Evolutionary conservation across 2,888 invertebrate genomes (phyloP), one percentile per base, ranked within the genome.

Genomic region (Sarcophaga rosellei): DNA sequence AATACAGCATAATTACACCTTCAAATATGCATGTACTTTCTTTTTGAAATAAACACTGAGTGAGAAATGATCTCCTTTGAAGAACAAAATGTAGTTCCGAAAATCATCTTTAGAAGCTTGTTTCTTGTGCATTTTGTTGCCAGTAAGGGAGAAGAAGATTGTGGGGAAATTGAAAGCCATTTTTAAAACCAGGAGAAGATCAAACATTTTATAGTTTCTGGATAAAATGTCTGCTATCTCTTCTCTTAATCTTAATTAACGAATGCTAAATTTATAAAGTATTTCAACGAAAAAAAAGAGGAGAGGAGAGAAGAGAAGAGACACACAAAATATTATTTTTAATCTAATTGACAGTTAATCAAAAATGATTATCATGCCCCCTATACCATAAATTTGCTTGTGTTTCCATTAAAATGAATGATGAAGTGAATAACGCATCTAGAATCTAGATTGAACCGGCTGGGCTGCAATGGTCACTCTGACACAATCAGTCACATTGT

Each of bases 401-500:
- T 15, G 15, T 61, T n/a, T n/a, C n/a, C 21, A 61, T n/a, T 20
- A 61, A 20, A 20, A n/a, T 20, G 61, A 20, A 20, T 61, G 2
- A 61, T 61, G 5, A 61, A 57, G n/a, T 57, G 57, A 61, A 61
- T 21, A 61, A 61, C 17, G 53, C 53, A 53, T 53, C 53, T 53
- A 53, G 53, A 15, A 53, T 53, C 53, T 53, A 53, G 53, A 15
- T 53, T 53, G 53, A 53, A 53, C 53, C 53, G 15, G 53, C 53
- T 53, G 53, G 12, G 15, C 17, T 53, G 12, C 17, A 53, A 53
- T 53, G 53, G 17, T 66, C 59, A 25, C 21, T 62, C 23, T 62
- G 45, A 62, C 20, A 53, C 79, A 79, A 79, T 79, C 78, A 79
- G 78, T 74, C 83, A 65, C 11, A 79, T 84, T 79, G 79, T 79